Base-by-base conservation (phyloP, 2,113 vertebrate species). In the Oreochromis spilurus region DNA sequence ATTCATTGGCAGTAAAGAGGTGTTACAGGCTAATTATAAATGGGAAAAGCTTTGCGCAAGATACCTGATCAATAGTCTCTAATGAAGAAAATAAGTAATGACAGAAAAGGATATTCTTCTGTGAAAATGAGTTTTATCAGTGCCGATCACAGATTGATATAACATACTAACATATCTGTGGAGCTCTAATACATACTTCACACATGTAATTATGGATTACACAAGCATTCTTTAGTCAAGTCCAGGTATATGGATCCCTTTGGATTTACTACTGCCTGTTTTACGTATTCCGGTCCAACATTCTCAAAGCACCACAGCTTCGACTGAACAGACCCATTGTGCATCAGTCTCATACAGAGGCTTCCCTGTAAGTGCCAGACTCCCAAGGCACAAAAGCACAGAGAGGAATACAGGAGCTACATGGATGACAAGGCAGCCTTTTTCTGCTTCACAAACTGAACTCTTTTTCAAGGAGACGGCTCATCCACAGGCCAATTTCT, bases 281-380 rank as follows among this genome's bases (percentile, higher is more conserved):
- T 92, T 58, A 78, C 54, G 52, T 83, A 83, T 91, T 88, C 85
- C 60, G 67, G 19, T 82, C 57, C 14, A 62, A 54, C 80, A 88
- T 84, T 83, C 83, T 87, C 72, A 17, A 62, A 84, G 48, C 83
- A 79, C 45, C 87, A 82, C 53, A 80, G 58, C 26, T 26, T 38
- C 4, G 9, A 54, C 77, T 96, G 93, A 95, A 94, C 93, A 86
- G 79, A 58, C 43, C 85, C 83, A 91, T 92, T 95, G 94, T 96
- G 81, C 89, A 83, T 89, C 79, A 48, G 84, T 84, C 36, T 79
- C 48, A 60, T 81, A 91, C 92, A 95, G 92, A 95, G 85, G 91
- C 83, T 85, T 72, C 84, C 84, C 88, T 92, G 81, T 93, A 84
- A 19, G 31, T 50, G 77, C 62, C 84, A 82, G 70, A 77, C 84